Percentiles rank a stretch among this genome's conserved stretches.
phyloP scores from a whole-genome alignment of 2,888 invertebrate species.

The Amphimallon solstitiale region DNA sequence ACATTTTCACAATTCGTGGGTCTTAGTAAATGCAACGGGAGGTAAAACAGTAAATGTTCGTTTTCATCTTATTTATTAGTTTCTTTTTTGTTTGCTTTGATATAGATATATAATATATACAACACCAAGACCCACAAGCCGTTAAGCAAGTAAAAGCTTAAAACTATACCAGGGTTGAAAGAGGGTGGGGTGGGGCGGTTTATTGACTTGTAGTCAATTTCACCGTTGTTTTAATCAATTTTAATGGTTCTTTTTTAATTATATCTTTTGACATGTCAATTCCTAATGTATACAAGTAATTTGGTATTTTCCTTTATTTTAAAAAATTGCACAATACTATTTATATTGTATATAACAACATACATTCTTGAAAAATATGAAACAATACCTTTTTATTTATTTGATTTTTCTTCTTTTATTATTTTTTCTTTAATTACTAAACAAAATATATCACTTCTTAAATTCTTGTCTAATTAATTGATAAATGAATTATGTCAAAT shows the following conservation, averaged over 20 bases:
- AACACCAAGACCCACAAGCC: conserved; percentile 55
- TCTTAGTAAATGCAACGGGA: conserved; percentile 46
- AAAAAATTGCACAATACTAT: conserved; percentile 53
- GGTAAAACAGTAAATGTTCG: conserved; percentile 25
- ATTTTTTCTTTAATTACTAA: conserved; percentile 47
- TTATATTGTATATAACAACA: conserved; percentile 45
- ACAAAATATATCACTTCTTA: conserved; percentile 54
- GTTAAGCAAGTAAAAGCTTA: conserved; percentile 56
- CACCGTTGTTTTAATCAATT: conserved; percentile 9
- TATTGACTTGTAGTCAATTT: conserved; percentile 31
- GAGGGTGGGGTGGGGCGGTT: conserved; percentile 35
- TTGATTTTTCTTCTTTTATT: not conserved
- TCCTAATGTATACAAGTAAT: conserved; percentile 53
- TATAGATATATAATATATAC: conserved; percentile 40
- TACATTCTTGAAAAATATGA: conserved; percentile 49
- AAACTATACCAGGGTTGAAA: conserved; percentile 50
- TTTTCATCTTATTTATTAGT: not conserved
- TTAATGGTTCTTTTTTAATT: conserved; percentile 24
- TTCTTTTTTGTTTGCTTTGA: not conserved
- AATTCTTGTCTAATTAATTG: conserved; percentile 50
- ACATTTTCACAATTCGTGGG: conserved; percentile 55
- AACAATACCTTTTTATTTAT: conserved; percentile 46
- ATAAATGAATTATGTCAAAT: conserved; percentile 48
- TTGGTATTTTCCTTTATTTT: conserved; percentile 44
- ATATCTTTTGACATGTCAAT: conserved; percentile 50